phyloP scores from a whole-genome alignment of 2,797 vertebrate genomes.

The Steatocranus sp. region DNA sequence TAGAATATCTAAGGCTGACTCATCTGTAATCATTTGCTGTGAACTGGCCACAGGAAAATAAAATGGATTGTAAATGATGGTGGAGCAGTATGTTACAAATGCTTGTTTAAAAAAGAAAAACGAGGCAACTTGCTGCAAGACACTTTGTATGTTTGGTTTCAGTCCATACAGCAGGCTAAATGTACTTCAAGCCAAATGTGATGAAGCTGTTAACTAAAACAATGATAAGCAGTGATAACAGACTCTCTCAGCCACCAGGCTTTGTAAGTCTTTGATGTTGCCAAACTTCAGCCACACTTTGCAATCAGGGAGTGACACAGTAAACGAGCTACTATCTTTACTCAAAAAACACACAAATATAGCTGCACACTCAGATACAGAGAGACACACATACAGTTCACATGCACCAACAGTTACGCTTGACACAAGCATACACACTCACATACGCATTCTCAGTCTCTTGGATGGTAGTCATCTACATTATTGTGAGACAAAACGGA shows the following conservation, averaged over 20 bases:
- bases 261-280: constrained; percentile 62
- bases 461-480: constrained; percentile 30
- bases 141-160: not conserved
- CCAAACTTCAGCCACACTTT: constrained; percentile 19
- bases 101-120: not conserved
- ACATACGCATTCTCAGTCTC: not conserved
- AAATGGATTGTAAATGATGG: not conserved
- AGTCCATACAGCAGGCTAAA: not conserved
- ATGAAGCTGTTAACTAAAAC: constrained; percentile 61
- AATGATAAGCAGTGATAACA: constrained; percentile 61
- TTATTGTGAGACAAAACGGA: constrained; percentile 39
- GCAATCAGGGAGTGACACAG: constrained; percentile 12
- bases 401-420: not conserved
- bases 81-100: not conserved
- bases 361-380: not conserved
- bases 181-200: not conserved
- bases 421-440: not conserved
- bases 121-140: not conserved
- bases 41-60: not conserved
- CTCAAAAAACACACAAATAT: constrained; percentile 6
- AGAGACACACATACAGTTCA: not conserved
- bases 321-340: constrained; percentile 27
- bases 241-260: constrained; percentile 14
- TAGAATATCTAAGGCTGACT: not conserved
- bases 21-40: not conserved